Evolutionary conservation across 2,113 vertebrate genomes (phyloP).

Genomic region (Thinocorus orbignyianus): DNA sequence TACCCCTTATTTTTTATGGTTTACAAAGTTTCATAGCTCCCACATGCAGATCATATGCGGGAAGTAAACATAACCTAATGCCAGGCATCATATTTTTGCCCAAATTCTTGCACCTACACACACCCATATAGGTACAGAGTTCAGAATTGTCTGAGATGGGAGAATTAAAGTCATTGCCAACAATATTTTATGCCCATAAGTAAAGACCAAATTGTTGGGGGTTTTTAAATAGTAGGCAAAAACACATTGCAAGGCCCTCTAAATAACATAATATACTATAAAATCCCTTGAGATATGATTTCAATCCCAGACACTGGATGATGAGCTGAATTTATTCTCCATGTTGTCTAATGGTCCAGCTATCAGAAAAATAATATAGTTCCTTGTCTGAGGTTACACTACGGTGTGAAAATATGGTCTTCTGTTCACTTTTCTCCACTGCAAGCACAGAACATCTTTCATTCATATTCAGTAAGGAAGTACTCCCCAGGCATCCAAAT

Average conservation of each 20-base stretch:
- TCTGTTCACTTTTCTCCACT: neutral
- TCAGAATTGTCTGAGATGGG: neutral
- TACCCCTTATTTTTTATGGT: neutral
- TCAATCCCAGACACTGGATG: neutral
- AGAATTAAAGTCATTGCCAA: neutral
- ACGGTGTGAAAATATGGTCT: neutral
- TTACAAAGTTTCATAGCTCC: neutral
- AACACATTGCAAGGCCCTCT: rapidly evolving
- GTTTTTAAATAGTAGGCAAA: neutral
- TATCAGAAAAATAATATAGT: neutral
- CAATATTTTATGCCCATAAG: rapidly evolving
- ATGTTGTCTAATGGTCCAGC: neutral
- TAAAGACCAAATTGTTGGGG: neutral
- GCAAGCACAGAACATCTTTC: neutral
- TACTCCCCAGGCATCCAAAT: conserved; percentile 46
- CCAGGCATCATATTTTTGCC: rapidly evolving
- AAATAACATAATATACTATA: neutral
- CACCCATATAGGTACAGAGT: neutral
- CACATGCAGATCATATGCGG: neutral
- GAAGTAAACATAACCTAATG: neutral
- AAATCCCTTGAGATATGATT: neutral
- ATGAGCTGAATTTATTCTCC: neutral
- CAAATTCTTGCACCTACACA: neutral
- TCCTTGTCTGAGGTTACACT: neutral
- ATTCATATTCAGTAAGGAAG: conserved; percentile 66